phyloP scores from a whole-genome alignment of 2,888 invertebrate genomes.

The Boloria euphrosyne region DNA sequence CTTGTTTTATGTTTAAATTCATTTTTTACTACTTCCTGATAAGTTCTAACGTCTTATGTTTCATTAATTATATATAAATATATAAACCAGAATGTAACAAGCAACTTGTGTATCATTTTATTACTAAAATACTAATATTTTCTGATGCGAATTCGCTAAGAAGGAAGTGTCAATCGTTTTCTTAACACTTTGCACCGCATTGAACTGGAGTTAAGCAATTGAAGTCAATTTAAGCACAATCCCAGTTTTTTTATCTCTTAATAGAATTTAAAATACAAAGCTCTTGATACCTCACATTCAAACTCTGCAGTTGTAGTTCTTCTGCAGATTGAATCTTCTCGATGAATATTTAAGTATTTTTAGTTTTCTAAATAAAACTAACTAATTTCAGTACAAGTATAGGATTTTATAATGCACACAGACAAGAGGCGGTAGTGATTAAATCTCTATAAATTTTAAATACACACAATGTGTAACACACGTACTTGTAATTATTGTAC shows the following conservation, averaged over 20 bases:
- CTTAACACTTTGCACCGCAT: slow-evolving; percentile 29
- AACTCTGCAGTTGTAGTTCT: background rate
- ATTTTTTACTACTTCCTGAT: no score
- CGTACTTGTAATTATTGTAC: slow-evolving; percentile 5
- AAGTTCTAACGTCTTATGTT: no score
- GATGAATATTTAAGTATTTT: no score
- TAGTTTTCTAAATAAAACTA: no score
- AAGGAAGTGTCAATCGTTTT: slow-evolving; percentile 28
- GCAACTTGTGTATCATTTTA: no score
- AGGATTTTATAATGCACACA: no score
- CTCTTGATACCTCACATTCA: background rate
- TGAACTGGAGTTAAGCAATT: slow-evolving; percentile 25
- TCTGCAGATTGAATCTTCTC: no score
- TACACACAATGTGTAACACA: background rate
- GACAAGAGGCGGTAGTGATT: background rate
- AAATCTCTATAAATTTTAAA: background rate
- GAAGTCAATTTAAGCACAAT: slow-evolving; percentile 32
- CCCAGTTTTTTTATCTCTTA: slow-evolving; percentile 16
- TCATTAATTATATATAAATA: no score
- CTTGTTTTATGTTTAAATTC: no score
- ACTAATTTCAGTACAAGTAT: no score
- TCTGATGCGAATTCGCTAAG: slow-evolving; percentile 10
- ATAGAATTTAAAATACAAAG: slow-evolving; percentile 4
- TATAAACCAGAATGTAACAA: no score
- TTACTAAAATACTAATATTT: background rate